Evolutionary conservation across 2,888 invertebrate species (phyloP).

Genomic region (Rutpela maculata): DNA sequence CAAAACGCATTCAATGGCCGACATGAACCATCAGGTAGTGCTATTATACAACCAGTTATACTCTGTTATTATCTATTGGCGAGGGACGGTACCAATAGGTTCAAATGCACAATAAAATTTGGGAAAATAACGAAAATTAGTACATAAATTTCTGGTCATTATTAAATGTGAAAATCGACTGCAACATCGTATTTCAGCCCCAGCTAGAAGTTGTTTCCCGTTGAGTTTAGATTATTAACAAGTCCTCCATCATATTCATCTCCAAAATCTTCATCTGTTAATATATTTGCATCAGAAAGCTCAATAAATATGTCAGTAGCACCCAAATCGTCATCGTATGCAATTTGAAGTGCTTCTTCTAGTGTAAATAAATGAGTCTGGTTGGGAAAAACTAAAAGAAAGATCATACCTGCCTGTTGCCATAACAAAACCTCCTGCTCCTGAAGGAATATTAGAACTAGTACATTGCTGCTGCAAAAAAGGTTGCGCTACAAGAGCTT

Average conservation of each 20-base stretch:
- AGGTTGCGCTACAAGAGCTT: conserved; percentile 9
- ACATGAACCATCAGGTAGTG: too few species aligned
- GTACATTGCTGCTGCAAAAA: conserved; percentile 11
- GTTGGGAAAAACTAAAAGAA: conserved; percentile 1
- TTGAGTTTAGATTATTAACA: neutral
- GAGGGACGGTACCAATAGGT: too few species aligned
- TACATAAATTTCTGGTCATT: too few species aligned
- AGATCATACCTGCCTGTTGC: conserved; percentile 17
- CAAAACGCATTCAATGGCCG: too few species aligned
- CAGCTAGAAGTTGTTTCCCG: neutral
- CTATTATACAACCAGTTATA: too few species aligned
- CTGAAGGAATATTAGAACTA: conserved; percentile 20
- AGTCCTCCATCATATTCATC: neutral
- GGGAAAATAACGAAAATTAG: too few species aligned
- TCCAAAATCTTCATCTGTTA: too few species aligned
- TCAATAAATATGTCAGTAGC: neutral
- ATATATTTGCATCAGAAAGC: neutral
- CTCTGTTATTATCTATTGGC: too few species aligned
- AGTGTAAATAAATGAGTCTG: conserved; percentile 7
- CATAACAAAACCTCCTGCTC: conserved; percentile 10
- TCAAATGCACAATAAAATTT: too few species aligned
- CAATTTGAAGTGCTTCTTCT: neutral
- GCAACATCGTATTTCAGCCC: neutral
- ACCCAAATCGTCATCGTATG: neutral
- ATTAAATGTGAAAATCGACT: too few species aligned